Evolutionary conservation across 2,113 vertebrate species (phyloP).

Genomic region (Phylloscopus trochiloides): DNA sequence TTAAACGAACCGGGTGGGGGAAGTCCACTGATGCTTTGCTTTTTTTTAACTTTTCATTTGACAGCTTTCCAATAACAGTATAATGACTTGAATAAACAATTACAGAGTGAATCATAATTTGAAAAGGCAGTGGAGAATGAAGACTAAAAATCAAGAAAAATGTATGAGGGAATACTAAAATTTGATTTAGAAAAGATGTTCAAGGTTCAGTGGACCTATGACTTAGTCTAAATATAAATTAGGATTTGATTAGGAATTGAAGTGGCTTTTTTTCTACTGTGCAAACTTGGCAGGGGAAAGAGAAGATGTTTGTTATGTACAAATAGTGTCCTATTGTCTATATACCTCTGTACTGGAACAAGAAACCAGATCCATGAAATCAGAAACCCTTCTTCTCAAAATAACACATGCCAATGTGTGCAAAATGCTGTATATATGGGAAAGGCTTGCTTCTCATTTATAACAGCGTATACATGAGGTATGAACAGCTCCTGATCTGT

Average conservation of each 20-base stretch:
- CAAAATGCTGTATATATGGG: background rate
- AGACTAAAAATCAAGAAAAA: background rate
- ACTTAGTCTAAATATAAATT: background rate
- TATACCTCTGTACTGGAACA: background rate
- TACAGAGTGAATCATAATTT: constrained; percentile 14
- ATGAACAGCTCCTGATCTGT: background rate
- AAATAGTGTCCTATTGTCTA: background rate
- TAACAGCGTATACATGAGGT: background rate
- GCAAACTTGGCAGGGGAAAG: background rate
- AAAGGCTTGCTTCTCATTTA: background rate
- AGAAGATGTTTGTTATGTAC: background rate
- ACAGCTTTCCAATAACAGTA: constrained; percentile 1
- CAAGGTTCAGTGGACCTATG: background rate
- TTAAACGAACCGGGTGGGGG: background rate
- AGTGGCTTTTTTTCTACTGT: background rate
- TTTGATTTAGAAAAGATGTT: background rate
- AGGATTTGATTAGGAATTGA: background rate
- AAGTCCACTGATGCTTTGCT: background rate
- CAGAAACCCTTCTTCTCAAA: background rate
- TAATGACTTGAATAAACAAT: constrained; percentile 37
- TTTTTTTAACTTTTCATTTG: background rate
- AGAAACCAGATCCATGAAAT: background rate
- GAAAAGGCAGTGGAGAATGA: background rate
- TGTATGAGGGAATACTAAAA: background rate
- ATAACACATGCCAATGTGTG: background rate